Evolutionary conservation across 37 sponge, comb jelly and placozoan species (phyloP), one percentile per base, ranked within the genome.

Genomic region (Bolinopsis microptera): DNA sequence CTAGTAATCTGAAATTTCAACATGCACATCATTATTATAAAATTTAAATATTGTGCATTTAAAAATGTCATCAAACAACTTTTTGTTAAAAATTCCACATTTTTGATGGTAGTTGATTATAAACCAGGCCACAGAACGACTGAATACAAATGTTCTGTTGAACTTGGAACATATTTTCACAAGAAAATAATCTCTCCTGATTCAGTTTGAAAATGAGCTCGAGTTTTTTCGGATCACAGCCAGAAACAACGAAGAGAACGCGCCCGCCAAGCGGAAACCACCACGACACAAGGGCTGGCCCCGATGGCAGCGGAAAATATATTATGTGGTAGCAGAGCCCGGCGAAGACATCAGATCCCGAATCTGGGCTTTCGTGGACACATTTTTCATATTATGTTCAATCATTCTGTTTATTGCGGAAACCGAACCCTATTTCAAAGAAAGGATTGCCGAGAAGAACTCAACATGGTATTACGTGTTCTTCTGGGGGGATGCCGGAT

Each of bases 311-410:
- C 90, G 90, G 13, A 86, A 86, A n/a, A 86, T 86, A 5, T 86
- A 86, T 38, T 86, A 86, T 23, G 35, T 86, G 26, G 90, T 86
- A 22, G 90, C 90, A 23, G 90, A 86, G 36, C 90, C 90, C 16
- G 90, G 90, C 40, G 90, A 86, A 25, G 90, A 86, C 90, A 86
- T 86, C 90, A 86, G 90, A 86, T 86, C 90, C 21, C 41, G 90
- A 39, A 38, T 34, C 0, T 86, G 90, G 90, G 90, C 90, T 3
- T 86, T 28, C 61, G 35, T 86, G 16, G 90, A 86, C 36, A 86
- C 90, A 38, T 41, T 86, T 41, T 86, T 86, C 30, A 86, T 86
- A 28, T 38, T 86, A 23, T 86, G 90, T 41, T 86, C 90, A 35
- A 86, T 86, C 90, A 86, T 86, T 27, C 90, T 86, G 21, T 86